These are phyloP conservation scores for Conopomorpha cramerella DNA, from an alignment of 1,140 invertebrate species.

Conservation along the genomic window DNA sequence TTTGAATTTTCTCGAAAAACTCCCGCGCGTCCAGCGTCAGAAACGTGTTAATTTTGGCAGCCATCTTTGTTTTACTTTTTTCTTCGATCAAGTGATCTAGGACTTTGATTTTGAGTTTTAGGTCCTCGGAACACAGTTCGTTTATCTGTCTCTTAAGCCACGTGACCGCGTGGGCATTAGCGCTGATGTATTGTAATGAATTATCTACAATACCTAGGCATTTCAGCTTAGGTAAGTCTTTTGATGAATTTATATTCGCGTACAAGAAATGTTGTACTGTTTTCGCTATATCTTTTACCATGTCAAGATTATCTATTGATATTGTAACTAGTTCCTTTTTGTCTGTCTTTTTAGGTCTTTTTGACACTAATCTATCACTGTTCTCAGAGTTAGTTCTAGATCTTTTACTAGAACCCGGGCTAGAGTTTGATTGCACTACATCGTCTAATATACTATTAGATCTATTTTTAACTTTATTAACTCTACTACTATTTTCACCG, in stretches of 20 bases:
- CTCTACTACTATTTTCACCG: neutral
- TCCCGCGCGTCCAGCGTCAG: neutral
- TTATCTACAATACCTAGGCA: neutral
- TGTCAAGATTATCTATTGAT: neutral
- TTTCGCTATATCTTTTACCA: neutral
- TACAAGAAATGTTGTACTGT: too few relatives aligned
- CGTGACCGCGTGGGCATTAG: too few relatives aligned
- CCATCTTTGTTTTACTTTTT: neutral
- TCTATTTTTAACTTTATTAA: neutral
- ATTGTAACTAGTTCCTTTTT: neutral
- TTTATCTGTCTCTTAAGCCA: too few relatives aligned
- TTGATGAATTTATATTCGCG: too few relatives aligned
- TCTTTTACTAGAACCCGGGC: neutral
- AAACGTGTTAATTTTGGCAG: neutral
- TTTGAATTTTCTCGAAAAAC: neutral
- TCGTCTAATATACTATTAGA: too few relatives aligned
- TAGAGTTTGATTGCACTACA: neutral
- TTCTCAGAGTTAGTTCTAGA: neutral
- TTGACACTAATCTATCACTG: neutral
- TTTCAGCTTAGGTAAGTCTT: neutral
- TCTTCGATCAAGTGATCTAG: neutral
- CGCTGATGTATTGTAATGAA: too few relatives aligned
- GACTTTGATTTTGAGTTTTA: neutral
- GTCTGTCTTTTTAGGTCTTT: neutral
- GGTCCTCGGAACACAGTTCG: too few relatives aligned